Evolutionary conservation across 1,140 invertebrate genomes (phyloP).

Genomic region (Anoplolepis gracilipes): DNA sequence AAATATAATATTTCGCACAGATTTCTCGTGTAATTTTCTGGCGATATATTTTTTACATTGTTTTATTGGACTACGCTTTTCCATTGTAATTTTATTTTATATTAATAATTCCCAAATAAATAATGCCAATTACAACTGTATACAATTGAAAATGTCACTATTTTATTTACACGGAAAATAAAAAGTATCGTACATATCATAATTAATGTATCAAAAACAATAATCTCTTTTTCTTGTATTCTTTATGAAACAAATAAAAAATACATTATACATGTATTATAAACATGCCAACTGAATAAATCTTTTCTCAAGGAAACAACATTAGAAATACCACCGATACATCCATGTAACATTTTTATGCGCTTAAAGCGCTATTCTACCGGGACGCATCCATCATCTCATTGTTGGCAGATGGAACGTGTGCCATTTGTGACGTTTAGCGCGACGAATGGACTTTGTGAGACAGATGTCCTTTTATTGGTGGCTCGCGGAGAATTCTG

Average conservation of each 20-base stretch:
- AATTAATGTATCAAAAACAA: too few species aligned
- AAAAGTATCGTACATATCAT: too few species aligned
- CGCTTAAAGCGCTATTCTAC: constrained; percentile 3
- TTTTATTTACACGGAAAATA: neutral
- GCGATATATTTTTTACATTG: neutral
- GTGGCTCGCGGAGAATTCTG: constrained; percentile 13
- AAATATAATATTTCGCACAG: constrained; percentile 6
- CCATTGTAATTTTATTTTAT: neutral
- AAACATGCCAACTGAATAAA: neutral
- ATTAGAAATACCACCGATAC: neutral
- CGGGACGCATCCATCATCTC: constrained; percentile 65
- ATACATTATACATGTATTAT: too few species aligned
- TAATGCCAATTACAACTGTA: too few species aligned
- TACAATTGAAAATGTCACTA: neutral
- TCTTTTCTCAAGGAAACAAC: neutral
- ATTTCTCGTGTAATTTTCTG: neutral
- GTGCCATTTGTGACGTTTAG: constrained; percentile 60
- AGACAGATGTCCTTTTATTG: constrained; percentile 65
- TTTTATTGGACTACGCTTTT: neutral
- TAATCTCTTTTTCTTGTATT: too few species aligned
- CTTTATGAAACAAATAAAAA: neutral
- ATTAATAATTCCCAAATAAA: neutral
- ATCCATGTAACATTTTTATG: neutral
- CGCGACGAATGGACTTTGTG: constrained; percentile 61
- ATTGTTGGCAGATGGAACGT: constrained; percentile 64